phyloP scores from a whole-genome alignment of 2,113 vertebrate species.

The Monopterus albus region DNA sequence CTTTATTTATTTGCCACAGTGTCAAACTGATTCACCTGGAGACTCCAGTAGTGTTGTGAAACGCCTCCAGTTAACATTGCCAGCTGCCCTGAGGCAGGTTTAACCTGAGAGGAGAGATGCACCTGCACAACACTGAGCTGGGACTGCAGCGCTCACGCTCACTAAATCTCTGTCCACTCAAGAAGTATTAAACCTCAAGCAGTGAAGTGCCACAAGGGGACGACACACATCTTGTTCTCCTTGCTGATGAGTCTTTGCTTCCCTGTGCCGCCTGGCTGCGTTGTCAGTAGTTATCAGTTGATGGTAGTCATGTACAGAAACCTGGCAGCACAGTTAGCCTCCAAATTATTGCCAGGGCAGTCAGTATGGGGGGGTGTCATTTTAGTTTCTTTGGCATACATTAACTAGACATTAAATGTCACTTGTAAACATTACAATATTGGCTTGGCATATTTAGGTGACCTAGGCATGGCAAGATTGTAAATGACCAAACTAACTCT shows the following conservation, averaged over 20 bases:
- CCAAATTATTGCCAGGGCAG: conserved; percentile 32
- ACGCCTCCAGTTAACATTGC: conserved; percentile 35
- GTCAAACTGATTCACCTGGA: conserved; percentile 32
- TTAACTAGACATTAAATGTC: conserved; percentile 5
- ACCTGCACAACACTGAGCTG: conserved; percentile 69
- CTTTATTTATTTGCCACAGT: conserved; percentile 19
- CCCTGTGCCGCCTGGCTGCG: conserved; percentile 8
- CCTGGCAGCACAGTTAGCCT: conserved; percentile 16
- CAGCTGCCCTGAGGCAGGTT: conserved; percentile 60
- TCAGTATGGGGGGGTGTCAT: conserved; percentile 4
- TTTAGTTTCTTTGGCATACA: conserved; percentile 7
- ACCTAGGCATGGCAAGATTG: conserved; percentile 15
- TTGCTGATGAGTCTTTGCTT: conserved; percentile 48
- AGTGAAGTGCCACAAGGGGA: conserved; percentile 46
- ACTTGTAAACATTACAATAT: conserved; percentile 42
- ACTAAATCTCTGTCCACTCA: conserved; percentile 74
- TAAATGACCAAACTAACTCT: conserved; percentile 5
- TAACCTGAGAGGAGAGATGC: conserved; percentile 51
- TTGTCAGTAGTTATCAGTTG: too few relatives aligned
- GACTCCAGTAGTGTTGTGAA: conserved; percentile 21
- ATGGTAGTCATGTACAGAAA: conserved; percentile 36
- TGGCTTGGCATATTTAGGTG: conserved; percentile 9
- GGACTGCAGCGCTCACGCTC: conserved; percentile 57
- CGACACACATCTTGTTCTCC: conserved; percentile 38
- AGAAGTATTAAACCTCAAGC: conserved; percentile 74